A percentile compares a stretch with the other conserved stretches of the same genome.
phyloP scores from a whole-genome alignment of 1,140 invertebrate species.

The Apis cerana region DNA sequence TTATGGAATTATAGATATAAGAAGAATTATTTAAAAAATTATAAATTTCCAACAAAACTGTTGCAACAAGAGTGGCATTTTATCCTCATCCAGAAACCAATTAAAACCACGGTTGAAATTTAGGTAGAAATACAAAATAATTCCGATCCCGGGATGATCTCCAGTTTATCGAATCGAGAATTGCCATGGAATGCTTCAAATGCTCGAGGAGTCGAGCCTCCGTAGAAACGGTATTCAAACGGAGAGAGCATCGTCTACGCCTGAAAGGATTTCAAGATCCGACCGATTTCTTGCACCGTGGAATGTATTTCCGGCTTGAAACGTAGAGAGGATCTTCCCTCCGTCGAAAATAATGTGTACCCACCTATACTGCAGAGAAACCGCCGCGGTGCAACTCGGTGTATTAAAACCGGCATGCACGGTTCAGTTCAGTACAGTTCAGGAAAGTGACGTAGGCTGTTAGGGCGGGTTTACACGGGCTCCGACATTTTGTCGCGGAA shows the following conservation, averaged over 20 bases:
- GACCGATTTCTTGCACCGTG: neutral
- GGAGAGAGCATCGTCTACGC: neutral
- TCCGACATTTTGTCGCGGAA: conserved; percentile 26
- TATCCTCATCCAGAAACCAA: too few species aligned
- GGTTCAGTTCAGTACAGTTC: too few species aligned
- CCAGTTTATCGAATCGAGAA: neutral
- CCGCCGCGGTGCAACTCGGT: too few species aligned
- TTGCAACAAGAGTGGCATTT: too few species aligned
- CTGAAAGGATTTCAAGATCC: conserved; percentile 4
- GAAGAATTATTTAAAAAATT: too few species aligned
- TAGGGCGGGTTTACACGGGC: conserved; percentile 10
- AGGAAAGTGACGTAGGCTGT: conserved; percentile 13
- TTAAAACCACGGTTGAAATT: too few species aligned
- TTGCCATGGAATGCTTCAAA: neutral
- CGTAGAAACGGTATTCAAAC: neutral
- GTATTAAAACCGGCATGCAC: too few species aligned
- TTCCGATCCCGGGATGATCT: neutral
- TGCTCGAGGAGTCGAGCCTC: neutral
- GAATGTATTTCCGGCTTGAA: conserved; percentile 14
- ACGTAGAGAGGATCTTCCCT: neutral
- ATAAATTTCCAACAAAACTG: too few species aligned
- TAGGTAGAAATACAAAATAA: neutral
- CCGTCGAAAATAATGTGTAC: neutral
- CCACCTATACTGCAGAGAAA: too few species aligned
- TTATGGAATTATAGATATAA: too few species aligned